These are phyloP conservation scores for Engraulis encrasicolus DNA, from an alignment of 2,113 vertebrate genomes.

Conservation along the genomic window DNA sequence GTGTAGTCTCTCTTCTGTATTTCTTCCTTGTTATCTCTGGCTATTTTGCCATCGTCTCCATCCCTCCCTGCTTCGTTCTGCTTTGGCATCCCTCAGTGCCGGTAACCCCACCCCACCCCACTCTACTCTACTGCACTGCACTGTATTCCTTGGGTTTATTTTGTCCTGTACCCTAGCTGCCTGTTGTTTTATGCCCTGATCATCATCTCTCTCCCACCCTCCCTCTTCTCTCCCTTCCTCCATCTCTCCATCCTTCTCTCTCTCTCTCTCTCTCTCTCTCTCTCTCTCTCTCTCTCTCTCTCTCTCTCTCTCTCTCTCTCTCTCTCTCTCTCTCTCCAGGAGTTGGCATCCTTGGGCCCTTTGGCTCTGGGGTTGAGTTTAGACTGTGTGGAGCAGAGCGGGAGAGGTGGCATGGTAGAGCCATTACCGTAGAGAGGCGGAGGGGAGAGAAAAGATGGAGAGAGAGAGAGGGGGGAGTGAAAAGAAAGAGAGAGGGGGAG, in stretches of 20 bases:
- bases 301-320: neutral
- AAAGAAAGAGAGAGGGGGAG: constrained; percentile 26
- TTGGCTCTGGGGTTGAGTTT: neutral
- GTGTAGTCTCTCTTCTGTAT: no score
- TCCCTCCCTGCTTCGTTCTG: neutral
- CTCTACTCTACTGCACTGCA: no score
- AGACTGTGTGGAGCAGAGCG: constrained; percentile 13
- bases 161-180: neutral
- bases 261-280: neutral
- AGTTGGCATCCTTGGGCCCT: constrained; percentile 1
- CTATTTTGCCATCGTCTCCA: neutral
- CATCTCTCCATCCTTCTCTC: no score
- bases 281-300: neutral
- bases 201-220: no score
- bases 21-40: constrained; percentile 17
- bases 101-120: neutral
- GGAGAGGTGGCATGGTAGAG: constrained; percentile 20
- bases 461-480: constrained; percentile 41
- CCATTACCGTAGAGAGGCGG: neutral
- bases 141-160: neutral
- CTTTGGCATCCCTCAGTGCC: neutral
- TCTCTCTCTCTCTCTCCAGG: constrained; percentile 3
- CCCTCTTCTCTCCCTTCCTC: no score
- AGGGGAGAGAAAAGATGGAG: constrained; percentile 24
- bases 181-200: constrained; percentile 15